A percentile compares a stretch with the other conserved stretches of the same genome.
These are phyloP conservation scores for Molorchus minor DNA, from an alignment of 2,888 invertebrate species.

Conservation along the genomic window DNA sequence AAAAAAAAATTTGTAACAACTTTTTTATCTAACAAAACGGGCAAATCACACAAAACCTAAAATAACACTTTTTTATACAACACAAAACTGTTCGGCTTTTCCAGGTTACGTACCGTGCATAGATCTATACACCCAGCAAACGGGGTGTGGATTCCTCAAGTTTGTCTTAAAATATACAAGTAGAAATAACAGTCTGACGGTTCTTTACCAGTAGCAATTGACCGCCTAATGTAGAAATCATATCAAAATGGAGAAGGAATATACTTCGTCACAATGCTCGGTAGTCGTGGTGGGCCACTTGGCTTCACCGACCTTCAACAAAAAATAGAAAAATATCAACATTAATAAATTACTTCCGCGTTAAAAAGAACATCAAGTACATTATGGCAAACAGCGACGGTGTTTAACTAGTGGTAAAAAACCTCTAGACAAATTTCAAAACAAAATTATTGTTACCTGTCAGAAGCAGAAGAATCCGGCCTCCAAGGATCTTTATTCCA, in stretches of 20 bases:
- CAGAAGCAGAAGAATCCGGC: constrained; percentile 33
- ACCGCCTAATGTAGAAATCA: constrained; percentile 22
- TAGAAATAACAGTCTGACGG: constrained; percentile 29
- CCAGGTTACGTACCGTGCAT: neutral
- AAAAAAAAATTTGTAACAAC: too few relatives aligned
- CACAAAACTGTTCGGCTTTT: constrained; percentile 3
- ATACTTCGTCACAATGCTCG: constrained; percentile 30
- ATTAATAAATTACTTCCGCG: constrained; percentile 4
- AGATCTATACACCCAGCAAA: neutral
- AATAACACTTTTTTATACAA: too few relatives aligned
- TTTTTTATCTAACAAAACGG: too few relatives aligned
- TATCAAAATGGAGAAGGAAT: constrained; percentile 30
- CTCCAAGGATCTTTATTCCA: constrained; percentile 47
- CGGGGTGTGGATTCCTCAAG: constrained; percentile 14
- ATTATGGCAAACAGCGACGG: neutral
- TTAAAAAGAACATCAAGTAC: neutral
- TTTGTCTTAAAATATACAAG: constrained; percentile 26
- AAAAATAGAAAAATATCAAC: constrained; percentile 21
- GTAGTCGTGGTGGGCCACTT: constrained; percentile 29
- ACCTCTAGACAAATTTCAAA: constrained; percentile 21
- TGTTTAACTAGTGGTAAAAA: constrained; percentile 26
- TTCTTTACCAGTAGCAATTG: constrained; percentile 30
- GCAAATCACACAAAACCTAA: too few relatives aligned
- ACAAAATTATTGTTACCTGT: constrained; percentile 36
- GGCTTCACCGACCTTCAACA: constrained; percentile 33